Conservation (phyloP, 2,888 invertebrate species). For the Caenorhabditis imperialis region DNA sequence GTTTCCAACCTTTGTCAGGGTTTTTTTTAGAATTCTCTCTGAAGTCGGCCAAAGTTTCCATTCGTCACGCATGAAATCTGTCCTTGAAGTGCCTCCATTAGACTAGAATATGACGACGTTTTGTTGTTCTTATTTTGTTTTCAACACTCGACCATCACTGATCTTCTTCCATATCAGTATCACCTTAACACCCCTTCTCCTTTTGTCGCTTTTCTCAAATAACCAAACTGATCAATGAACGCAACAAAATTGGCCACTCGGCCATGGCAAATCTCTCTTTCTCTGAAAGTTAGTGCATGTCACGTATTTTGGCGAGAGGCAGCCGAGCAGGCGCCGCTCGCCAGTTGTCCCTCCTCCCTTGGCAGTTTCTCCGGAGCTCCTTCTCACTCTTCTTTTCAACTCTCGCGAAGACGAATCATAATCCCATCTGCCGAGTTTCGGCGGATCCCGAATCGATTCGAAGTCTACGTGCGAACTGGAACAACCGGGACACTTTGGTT, state of each 20-base stretch:
- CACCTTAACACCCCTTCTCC: constrained; percentile 6
- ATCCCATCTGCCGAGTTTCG: neutral
- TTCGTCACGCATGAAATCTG: neutral
- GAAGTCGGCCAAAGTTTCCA: too few relatives aligned
- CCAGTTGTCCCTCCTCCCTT: neutral
- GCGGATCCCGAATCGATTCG: constrained; percentile 16
- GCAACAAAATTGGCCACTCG: constrained; percentile 6
- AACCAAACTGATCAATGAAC: constrained; percentile 29
- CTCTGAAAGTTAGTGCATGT: constrained; percentile 34
- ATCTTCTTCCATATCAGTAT: neutral
- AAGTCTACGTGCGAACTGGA: constrained; percentile 1
- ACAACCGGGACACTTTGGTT: neutral
- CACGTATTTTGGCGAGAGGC: constrained; percentile 39
- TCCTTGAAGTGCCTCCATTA: too few relatives aligned
- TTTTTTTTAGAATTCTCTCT: too few relatives aligned
- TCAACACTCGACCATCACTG: neutral
- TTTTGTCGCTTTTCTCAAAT: constrained; percentile 9
- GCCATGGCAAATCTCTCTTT: neutral
- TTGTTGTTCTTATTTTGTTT: neutral
- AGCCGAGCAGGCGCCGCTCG: constrained; percentile 21
- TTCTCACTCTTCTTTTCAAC: constrained; percentile 14
- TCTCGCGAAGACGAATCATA: constrained; percentile 1
- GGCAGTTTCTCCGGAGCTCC: neutral
- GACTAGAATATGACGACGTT: neutral
- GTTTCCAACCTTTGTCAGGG: neutral